phyloP scores from a whole-genome alignment of 2,888 invertebrate genomes.

The Drosophila fungiperda region DNA sequence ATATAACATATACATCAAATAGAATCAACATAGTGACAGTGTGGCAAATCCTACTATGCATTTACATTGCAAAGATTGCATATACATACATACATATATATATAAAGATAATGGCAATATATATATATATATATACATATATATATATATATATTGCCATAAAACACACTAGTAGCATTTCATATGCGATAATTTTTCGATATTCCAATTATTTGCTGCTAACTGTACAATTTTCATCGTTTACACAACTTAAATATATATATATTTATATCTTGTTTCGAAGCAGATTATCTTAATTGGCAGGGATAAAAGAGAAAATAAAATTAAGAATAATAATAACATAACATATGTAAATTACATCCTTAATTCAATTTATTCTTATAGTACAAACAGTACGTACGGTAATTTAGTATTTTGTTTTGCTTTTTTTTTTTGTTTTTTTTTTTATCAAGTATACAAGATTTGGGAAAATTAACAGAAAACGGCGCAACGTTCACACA shows the following conservation, averaged over 20 bases:
- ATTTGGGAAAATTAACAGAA: constrained; percentile 24
- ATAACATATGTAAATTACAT: constrained; percentile 22
- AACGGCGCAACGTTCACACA: constrained; percentile 23
- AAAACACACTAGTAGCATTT: constrained; percentile 35
- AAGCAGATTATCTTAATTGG: constrained; percentile 16
- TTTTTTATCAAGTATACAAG: constrained; percentile 26
- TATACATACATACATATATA: constrained; percentile 38
- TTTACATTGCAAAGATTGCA: constrained; percentile 44
- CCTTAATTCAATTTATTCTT: constrained; percentile 19
- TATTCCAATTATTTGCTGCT: constrained; percentile 35
- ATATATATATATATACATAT: neutral
- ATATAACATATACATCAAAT: neutral
- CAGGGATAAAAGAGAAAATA: constrained; percentile 4
- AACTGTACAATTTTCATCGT: constrained; percentile 43
- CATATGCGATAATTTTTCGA: constrained; percentile 7
- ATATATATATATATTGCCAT: constrained; percentile 45
- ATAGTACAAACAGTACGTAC: constrained; percentile 8
- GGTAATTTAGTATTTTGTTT: neutral
- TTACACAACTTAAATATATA: constrained; percentile 23
- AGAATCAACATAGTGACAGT: constrained; percentile 1
- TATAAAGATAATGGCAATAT: neutral
- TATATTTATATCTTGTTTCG: neutral
- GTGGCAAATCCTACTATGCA: constrained; percentile 23
- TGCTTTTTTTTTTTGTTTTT: neutral
- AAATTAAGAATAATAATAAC: constrained; percentile 13